phyloP scores from a whole-genome alignment of 2,797 vertebrate genomes.

The Myioborus melanocephalus region DNA sequence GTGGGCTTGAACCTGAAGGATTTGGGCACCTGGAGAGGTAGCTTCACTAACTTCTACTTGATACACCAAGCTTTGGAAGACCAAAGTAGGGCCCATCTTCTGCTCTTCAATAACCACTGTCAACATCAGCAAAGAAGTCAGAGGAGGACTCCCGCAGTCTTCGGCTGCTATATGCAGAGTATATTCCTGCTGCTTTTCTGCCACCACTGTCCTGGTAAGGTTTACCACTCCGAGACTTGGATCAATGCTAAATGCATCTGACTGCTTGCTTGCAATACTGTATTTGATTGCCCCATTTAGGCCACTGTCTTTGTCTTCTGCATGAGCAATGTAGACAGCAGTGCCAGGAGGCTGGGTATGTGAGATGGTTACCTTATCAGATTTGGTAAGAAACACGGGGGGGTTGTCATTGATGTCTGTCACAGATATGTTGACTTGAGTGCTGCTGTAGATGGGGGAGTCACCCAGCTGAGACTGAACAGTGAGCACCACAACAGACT shows the following conservation, averaged over 20 bases:
- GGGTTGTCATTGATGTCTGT: constrained; percentile 87
- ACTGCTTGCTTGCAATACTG: constrained; percentile 60
- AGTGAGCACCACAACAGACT: constrained; percentile 77
- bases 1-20: constrained; percentile 85
- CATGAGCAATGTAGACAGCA: constrained; percentile 85
- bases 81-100: constrained; percentile 66
- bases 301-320: constrained; percentile 86
- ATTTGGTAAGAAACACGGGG: constrained; percentile 77
- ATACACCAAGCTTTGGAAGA: constrained; percentile 88
- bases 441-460: constrained; percentile 79
- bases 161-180: constrained; percentile 78
- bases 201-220: constrained; percentile 75
- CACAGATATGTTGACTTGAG: constrained; percentile 85
- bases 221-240: constrained; percentile 77
- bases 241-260: constrained; percentile 79
- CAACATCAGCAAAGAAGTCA: constrained; percentile 76
- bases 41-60: constrained; percentile 87
- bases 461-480: constrained; percentile 82
- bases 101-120: constrained; percentile 74
- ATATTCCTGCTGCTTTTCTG: constrained; percentile 46
- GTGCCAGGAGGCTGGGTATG: constrained; percentile 79
- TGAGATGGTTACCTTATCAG: constrained; percentile 77
- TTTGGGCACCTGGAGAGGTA: constrained; percentile 67
- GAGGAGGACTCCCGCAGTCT: constrained; percentile 81
- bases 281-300: constrained; percentile 84